Evolutionary conservation across 92 coral and sea anemone genomes (phyloP), one percentile per base, ranked within the genome.

Genomic region (Scolanthus callimorphus): DNA sequence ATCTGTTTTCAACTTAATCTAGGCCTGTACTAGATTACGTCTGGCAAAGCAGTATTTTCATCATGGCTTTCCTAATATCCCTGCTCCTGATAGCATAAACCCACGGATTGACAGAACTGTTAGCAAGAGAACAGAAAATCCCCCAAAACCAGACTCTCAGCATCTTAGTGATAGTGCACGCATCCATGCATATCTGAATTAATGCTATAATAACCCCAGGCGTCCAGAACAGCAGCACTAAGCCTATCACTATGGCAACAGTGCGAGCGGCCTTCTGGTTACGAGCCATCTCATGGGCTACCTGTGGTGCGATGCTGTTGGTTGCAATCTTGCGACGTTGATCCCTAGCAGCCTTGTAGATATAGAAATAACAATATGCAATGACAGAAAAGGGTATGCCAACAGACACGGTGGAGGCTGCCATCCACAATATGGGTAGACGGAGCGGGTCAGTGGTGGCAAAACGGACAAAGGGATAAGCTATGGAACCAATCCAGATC

Each of bases 61-160:
- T 65, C 59, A 65, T 49, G 17, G 71, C 71, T 38, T 27, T 65
- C 37, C 71, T 31, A 37, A 65, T 19, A 13, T 65, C 51, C 0
- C 11, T 20, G 58, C 38, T 65, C 25, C 71, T 65, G 0, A 60
- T 60, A 15, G 60, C 60, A 25, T 65, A 65, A 29, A 65, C 22
- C 71, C 71, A 65, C 3, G 71, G 71, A 65, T 65, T 65, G 1
- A 65, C 57, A 1, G 60, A 29, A 65, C 71, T 65, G 50, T 51
- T 65, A 0, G 58, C 48, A 59, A 65, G n/a, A n/a, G 71, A 59
- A 53, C 25, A 49, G 11, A 51, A 65, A 9, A 65, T 29, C 51
- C 71, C 71, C 71, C 71, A 65, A 51, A 65, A 65, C 71, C 71
- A 65, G 11, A 27, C 60, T 30, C 37, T 49, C 60, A 65, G 30